Base-by-base conservation (phyloP, 1,140 invertebrate species). In the Andrena cerasifolii region DNA sequence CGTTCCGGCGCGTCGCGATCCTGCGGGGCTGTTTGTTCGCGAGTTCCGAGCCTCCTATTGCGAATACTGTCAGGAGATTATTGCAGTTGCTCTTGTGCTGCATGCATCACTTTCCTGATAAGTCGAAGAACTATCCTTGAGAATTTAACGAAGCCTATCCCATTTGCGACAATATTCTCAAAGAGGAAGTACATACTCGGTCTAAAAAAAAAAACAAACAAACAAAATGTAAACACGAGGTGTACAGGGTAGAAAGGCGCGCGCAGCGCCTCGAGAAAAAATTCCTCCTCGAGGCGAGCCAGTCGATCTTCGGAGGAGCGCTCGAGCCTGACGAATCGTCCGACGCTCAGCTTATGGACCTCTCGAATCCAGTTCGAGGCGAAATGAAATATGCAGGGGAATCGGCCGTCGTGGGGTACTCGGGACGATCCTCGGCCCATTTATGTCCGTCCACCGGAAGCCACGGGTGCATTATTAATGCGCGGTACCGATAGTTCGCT, bases 401-500 rank as follows among this genome's bases (percentile, higher is more conserved):
- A 80, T 77, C 72, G 81, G 31, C 75, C 43, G 82, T 62, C 65
- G 65, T 51, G 63, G 3, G 70, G 56, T 82, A 78, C 71, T 66
- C 79, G 71, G 61, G 79, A 85, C 82, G 79, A 85, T 82, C 84
- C 72, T 71, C 51, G 67, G 68, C 80, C 88, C 85, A 89, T 90
- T 90, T 90, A 86, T 89, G 83, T 85, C 84, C 79, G 83, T 82
- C 83, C 70, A 63, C 54, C 66, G 87, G 87, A 88, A 86, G 82
- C 83, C 88, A 87, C 86, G 81, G 89, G 84, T 89, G 89, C 85
- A 88, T 91, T 91, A 91, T 91, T 91, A 91, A 91, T 91, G 89
- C 86, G 82, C 86, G 63, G 59, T 85, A 82, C 87, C 89, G 90
- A 91, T 91, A 91, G 89, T 89, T 89, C 80, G 79, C 65, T 84